A percentile compares a stretch with the other conserved stretches of the same genome.
phyloP scores from a whole-genome alignment of 2,797 vertebrate genomes.

The Megalops cyprinoides region DNA sequence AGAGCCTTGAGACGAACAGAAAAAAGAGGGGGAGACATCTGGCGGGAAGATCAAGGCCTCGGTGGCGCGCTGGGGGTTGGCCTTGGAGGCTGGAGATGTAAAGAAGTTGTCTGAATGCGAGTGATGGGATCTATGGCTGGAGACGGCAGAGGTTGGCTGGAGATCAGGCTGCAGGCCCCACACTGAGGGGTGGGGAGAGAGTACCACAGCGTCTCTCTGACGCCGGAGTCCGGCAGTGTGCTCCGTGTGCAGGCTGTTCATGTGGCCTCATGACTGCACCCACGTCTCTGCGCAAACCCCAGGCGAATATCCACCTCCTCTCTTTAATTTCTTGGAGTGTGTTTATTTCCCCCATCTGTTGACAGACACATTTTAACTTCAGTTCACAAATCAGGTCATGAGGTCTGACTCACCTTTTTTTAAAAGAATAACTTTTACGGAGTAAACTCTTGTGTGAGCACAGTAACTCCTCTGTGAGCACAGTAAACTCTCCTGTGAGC shows the following conservation, averaged over 20 bases:
- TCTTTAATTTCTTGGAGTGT: too few species aligned
- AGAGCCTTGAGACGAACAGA: slow-evolving; percentile 39
- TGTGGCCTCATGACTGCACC: too few species aligned
- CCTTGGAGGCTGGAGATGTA: slow-evolving; percentile 45
- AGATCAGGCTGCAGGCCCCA: slow-evolving; percentile 58
- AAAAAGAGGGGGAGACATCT: slow-evolving; percentile 54
- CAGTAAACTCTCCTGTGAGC: too few species aligned
- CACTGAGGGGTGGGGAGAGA: slow-evolving; percentile 64
- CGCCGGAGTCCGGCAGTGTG: slow-evolving; percentile 37
- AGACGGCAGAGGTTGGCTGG: slow-evolving; percentile 63
- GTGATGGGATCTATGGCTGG: slow-evolving; percentile 22
- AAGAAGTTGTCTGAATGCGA: slow-evolving; percentile 36
- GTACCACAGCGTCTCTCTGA: slow-evolving; percentile 43
- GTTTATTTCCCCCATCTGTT: too few species aligned
- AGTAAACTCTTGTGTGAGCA: not conserved
- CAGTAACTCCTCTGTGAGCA: too few species aligned
- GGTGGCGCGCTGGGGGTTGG: slow-evolving; percentile 54
- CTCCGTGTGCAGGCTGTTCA: slow-evolving; percentile 22
- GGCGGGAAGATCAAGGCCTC: slow-evolving; percentile 64
- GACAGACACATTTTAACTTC: too few species aligned
- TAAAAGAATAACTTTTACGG: not conserved
- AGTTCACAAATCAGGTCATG: too few species aligned
- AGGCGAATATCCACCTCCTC: too few species aligned
- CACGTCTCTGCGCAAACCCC: too few species aligned
- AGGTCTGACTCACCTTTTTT: too few species aligned